Conservation (phyloP, 2,113 vertebrate species). For the Phyllostomus hastatus region DNA sequence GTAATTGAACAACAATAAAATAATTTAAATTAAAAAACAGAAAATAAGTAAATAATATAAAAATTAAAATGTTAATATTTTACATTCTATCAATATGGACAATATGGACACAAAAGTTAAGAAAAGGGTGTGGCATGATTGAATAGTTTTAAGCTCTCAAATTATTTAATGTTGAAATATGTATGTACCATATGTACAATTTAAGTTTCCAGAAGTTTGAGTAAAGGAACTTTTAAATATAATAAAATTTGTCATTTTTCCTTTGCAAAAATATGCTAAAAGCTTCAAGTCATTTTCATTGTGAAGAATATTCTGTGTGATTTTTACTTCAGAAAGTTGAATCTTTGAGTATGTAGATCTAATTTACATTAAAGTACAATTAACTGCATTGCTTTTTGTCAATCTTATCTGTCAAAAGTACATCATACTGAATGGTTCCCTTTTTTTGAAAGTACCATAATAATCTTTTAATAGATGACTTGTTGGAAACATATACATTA, state of each 20-base stretch:
- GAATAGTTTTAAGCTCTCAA: not conserved
- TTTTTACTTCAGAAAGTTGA: conserved; percentile 16
- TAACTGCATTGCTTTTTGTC: conserved; percentile 37
- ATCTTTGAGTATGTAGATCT: conserved; percentile 27
- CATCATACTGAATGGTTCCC: not conserved
- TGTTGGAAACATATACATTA: conserved; percentile 47
- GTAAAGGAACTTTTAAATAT: conserved; percentile 46
- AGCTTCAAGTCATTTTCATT: conserved; percentile 18
- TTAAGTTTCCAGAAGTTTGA: conserved; percentile 31
- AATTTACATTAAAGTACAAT: conserved; percentile 58
- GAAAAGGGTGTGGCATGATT: not conserved
- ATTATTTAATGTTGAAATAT: conserved; percentile 17
- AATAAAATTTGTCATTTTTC: conserved; percentile 57
- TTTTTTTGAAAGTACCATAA: conserved; percentile 51
- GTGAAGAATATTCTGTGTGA: conserved; percentile 6
- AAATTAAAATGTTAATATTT: not conserved
- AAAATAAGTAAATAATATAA: too few species aligned
- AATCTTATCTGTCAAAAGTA: conserved; percentile 39
- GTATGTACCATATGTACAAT: not conserved
- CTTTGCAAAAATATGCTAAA: conserved; percentile 10
- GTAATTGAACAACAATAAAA: too few species aligned
- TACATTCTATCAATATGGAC: not conserved
- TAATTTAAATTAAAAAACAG: too few species aligned
- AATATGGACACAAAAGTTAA: not conserved
- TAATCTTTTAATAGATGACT: conserved; percentile 70